Percentiles rank a stretch among this genome's conserved stretches.
These are phyloP conservation scores for Antennarius maculatus DNA, from an alignment of 2,797 vertebrate genomes.

Conservation along the genomic window DNA sequence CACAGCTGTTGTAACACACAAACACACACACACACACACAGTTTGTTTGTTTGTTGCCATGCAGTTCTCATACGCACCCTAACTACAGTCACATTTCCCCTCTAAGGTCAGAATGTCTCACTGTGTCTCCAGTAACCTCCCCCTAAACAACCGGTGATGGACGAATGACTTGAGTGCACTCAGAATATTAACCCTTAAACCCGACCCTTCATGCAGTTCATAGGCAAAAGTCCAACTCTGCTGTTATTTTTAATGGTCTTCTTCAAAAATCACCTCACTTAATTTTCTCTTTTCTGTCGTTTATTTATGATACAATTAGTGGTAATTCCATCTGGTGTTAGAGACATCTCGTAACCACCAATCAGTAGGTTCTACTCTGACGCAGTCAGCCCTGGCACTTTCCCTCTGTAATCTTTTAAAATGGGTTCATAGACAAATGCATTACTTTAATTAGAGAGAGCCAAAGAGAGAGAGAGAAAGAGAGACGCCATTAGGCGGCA, in stretches of 20 bases:
- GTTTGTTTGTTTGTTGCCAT: background rate
- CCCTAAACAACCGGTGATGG: conserved; percentile 2
- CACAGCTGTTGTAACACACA: background rate
- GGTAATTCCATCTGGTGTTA: conserved; percentile 6
- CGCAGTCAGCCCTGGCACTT: background rate
- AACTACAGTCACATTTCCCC: background rate
- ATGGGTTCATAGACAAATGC: conserved; percentile 36
- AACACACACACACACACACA: background rate
- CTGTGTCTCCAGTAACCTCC: conserved; percentile 36
- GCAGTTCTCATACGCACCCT: too few relatives aligned
- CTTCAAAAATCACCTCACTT: background rate
- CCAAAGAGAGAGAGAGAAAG: background rate
- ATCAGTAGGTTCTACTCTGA: background rate
- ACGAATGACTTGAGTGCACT: conserved; percentile 3
- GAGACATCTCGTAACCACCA: background rate
- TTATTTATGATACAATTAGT: background rate
- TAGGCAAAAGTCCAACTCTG: background rate
- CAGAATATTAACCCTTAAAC: background rate
- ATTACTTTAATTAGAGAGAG: conserved; percentile 59
- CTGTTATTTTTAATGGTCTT: too few relatives aligned
- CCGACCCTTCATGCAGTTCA: background rate
- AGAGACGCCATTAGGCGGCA: conserved; percentile 3
- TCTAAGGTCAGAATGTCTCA: conserved; percentile 34
- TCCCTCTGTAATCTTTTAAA: conserved; percentile 42
- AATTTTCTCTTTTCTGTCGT: conserved; percentile 3